Evolutionary conservation across 1,140 invertebrate species (phyloP).

Genomic region (Meloidogyne floridensis): DNA sequence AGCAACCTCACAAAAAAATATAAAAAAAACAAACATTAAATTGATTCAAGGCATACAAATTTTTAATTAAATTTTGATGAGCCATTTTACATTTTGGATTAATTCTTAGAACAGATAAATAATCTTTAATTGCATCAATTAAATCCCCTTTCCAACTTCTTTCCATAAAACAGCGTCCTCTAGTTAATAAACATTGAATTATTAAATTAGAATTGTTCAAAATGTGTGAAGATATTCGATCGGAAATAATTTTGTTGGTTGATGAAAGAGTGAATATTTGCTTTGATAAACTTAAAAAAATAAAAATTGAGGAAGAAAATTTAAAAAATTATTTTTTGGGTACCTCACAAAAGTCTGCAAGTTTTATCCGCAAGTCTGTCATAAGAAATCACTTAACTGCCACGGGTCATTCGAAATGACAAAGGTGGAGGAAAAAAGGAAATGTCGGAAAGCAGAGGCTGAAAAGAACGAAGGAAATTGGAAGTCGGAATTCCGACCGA

Average conservation of each 20-base stretch:
- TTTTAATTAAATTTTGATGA: constrained; percentile 22
- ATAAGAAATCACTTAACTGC: too few relatives aligned
- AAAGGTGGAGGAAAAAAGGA: too few relatives aligned
- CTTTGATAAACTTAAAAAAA: background rate
- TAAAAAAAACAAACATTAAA: constrained; percentile 2
- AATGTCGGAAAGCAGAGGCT: too few relatives aligned
- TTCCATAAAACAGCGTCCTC: constrained; percentile 30
- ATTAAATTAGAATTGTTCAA: background rate
- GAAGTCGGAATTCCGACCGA: too few relatives aligned
- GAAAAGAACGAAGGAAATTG: too few relatives aligned
- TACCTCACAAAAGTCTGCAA: too few relatives aligned
- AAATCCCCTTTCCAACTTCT: constrained; percentile 33
- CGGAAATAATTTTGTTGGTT: background rate
- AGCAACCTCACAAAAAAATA: background rate
- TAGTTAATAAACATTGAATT: constrained; percentile 1
- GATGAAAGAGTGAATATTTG: background rate
- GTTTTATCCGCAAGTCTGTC: too few relatives aligned
- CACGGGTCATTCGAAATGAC: too few relatives aligned
- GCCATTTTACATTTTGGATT: constrained; percentile 17
- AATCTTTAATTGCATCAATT: constrained; percentile 32
- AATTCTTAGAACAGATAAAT: constrained; percentile 8
- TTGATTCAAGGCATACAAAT: constrained; percentile 30
- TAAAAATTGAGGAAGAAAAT: background rate
- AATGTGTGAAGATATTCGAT: background rate
- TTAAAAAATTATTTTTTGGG: too few relatives aligned